Evolutionary conservation across 2,888 invertebrate species (phyloP), one percentile per base, ranked within the genome.

Genomic region (Chrysopilus asiliformis): DNA sequence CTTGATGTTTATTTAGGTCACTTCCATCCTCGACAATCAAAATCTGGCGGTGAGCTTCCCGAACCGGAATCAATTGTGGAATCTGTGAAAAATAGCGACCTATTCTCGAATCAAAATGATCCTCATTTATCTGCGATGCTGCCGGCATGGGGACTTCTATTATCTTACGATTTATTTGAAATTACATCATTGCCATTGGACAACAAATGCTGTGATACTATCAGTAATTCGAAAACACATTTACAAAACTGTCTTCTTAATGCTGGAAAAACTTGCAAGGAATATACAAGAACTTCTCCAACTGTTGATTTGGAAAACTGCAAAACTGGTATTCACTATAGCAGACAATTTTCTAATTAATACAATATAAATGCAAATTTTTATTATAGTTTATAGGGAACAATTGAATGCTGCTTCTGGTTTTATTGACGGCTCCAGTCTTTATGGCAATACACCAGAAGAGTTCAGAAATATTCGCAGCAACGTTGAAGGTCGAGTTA

Each of bases 331-430:
- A n/a, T n/a, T n/a, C n/a, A n/a, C n/a, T n/a, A n/a, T n/a, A n/a
- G n/a, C n/a, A n/a, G n/a, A n/a, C n/a, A n/a, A n/a, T n/a, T n/a
- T n/a, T n/a, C n/a, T n/a, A n/a, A n/a, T n/a, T n/a, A n/a, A n/a
- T n/a, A n/a, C n/a, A n/a, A n/a, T n/a, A n/a, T n/a, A n/a, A n/a
- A n/a, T n/a, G n/a, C n/a, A n/a, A n/a, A n/a, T n/a, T n/a, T n/a
- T n/a, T n/a, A n/a, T n/a, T n/a, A n/a, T n/a, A n/a, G n/a, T 26
- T 26, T 8, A 12, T 26, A 8, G 9, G 7, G 26, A 87, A 48
- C 85, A 87, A 55, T 80, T 89, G 78, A 89, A 89, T 59, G 67
- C 79, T 40, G 89, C 80, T 0, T 81, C 87, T 0, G 73, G 82
- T 2, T 86, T 81, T 55, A 66, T 90, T 38, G 90, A 90, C 51